Evolutionary conservation across 1,140 invertebrate genomes (phyloP).

Genomic region (Heliconius melpomene): DNA sequence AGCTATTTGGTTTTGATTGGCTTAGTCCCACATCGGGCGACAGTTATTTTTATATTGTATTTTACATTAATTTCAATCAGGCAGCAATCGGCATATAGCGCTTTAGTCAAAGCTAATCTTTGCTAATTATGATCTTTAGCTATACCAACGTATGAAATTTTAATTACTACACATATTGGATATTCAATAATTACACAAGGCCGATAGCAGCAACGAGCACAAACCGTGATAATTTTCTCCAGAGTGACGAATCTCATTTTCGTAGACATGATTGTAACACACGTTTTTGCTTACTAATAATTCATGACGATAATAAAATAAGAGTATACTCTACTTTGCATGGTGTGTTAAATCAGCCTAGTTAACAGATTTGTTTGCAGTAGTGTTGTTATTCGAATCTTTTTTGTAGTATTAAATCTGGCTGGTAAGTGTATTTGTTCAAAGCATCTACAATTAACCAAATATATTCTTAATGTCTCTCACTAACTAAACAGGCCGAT

Average conservation of each 20-base stretch:
- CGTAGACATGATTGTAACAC: slow-evolving; percentile 23
- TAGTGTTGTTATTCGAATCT: slow-evolving; percentile 39
- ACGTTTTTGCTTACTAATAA: slow-evolving; percentile 44
- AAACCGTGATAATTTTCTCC: slow-evolving; percentile 44
- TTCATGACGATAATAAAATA: slow-evolving; percentile 15
- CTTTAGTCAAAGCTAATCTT: not conserved
- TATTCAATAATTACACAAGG: not conserved
- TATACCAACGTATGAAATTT: not conserved
- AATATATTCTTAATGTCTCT: slow-evolving; percentile 15
- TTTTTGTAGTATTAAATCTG: not conserved
- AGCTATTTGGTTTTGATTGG: slow-evolving; percentile 4
- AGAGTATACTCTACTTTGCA: slow-evolving; percentile 37
- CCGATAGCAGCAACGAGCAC: not conserved
- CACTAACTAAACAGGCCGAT: slow-evolving; percentile 50
- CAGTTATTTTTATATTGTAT: not conserved
- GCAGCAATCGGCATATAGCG: too few relatives aligned
- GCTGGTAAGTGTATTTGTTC: slow-evolving; percentile 22
- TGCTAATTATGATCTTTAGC: not conserved
- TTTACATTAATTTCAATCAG: not conserved
- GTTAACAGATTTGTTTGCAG: slow-evolving; percentile 54
- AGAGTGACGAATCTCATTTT: slow-evolving; percentile 25
- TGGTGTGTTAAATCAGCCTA: slow-evolving; percentile 47
- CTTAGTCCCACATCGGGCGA: not conserved
- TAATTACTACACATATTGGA: not conserved
- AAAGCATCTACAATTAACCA: slow-evolving; percentile 18